Base-by-base conservation (phyloP, 2,888 invertebrate species). In the Byasa hedistus region DNA sequence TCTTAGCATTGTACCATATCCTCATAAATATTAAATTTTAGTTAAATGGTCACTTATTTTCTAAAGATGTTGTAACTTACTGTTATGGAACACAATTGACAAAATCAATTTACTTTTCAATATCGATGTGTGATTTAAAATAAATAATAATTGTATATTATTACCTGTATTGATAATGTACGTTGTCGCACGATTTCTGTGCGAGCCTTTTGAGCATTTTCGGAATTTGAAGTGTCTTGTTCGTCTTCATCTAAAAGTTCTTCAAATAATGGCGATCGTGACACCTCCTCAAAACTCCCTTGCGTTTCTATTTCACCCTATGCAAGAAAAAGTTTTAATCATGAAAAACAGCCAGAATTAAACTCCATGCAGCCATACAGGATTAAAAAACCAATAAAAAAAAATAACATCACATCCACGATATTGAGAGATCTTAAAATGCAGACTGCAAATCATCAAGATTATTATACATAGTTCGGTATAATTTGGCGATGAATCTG, bases 221-320 rank as follows among this genome's bases (percentile, higher is more conserved):
- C 70, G 5, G 48, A 48, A 48, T 48, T 48, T n/a, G 48, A n/a
- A n/a, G 48, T 12, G n/a, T 48, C 48, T n/a, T 84, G 76, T 12
- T 89, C 86, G 61, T 90, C 89, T 61, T 92, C 89, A 66, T 92
- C 83, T 27, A 93, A 75, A 32, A 92, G 79, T 65, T 92, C 89
- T 12, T 87, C 85, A 69, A 92, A 92, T 22, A 90, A 75, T 1
- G 91, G 91, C 17, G 92, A 90, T 51, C 87, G 85, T n/a, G 93
- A 93, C 51, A 94, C 91, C 59, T 93, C 92, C 0, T 88, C 83
- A 72, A 93, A 94, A 0, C 80, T 88, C 3, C 94, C 94, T 72
- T 93, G 85, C 61, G 87, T 91, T 73, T 94, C 93, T 57, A 95
- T 87, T 83, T 92, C 92, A 7, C 95, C 95, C 95, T 95, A 76